Base-by-base conservation (phyloP, 2,113 vertebrate genomes). In the Xiphophorus hellerii region DNA sequence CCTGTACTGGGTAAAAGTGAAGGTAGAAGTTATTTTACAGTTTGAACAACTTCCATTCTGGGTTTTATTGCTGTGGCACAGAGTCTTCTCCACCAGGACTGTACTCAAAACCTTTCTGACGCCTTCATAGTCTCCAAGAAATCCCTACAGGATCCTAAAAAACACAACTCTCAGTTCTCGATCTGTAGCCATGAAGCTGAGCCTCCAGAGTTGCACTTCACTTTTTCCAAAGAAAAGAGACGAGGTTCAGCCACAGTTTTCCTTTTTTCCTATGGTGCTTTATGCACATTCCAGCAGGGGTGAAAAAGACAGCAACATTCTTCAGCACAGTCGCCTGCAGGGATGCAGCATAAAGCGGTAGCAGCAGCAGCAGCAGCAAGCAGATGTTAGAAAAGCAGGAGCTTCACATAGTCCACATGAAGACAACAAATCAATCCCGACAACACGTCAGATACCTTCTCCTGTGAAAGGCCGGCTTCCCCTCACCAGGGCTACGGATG, bases 381-480 rank as follows among this genome's bases (percentile, higher is more conserved):
- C 77, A 66, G 58, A 80, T 66, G 62, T 83, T 62, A 71, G 35
- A 78, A 80, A 78, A 69, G 37, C 2, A 20, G 66, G 25, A 30
- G 63, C 39, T 29, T 2, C 9, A 76, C 74, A 74, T 20, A 78
- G 76, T 58, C 66, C 13, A 37, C 65, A 80, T 48, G 66, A 63
- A 64, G 71, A 66, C 74, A 74, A 71, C 66, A 74, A 69, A 48
- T 72, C 39, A 71, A 73, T 62, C n/a, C 61, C 25, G 60, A 48
- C 76, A 51, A 81, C 73, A 48, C 14, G 17, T 35, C 28, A 83
- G 33, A 92, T 98, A 98, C 97, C 97, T 98, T 98, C 97, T 97
- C 92, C 97, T 96, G 95, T 98, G 96, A 95, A 96, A 95, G 92
- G 96, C 95, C 88, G 94, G 94, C 93, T 96, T 98, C 93, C 92